phyloP scores from a whole-genome alignment of 1,140 invertebrate species.

The Rhyzopertha dominica region DNA sequence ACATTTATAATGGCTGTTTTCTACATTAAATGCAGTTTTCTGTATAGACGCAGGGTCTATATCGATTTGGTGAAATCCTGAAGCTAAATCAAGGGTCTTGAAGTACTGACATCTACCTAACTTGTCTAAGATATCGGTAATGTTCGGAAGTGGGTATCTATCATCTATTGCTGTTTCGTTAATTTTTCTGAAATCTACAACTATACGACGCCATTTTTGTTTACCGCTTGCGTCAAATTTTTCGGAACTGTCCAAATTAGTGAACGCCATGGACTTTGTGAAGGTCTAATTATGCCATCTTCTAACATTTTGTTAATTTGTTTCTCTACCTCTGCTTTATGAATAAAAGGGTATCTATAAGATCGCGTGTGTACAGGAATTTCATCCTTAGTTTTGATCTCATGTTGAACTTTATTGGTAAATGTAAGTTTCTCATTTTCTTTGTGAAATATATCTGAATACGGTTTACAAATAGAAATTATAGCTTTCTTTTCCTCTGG shows the following conservation, averaged over 20 bases:
- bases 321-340: conserved; percentile 26
- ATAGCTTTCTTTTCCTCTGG: too few species aligned
- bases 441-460: too few species aligned
- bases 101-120: conserved; percentile 46
- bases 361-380: too few species aligned
- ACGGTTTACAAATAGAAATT: too few species aligned
- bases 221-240: conserved; percentile 23
- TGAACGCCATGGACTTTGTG: conserved; percentile 16
- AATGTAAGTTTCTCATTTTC: too few species aligned
- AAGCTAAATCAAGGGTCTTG: conserved; percentile 46
- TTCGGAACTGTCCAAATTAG: conserved; percentile 25
- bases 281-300: conserved; percentile 17
- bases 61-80: conserved; percentile 51
- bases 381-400: too few species aligned
- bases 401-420: too few species aligned
- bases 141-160: conserved; percentile 50
- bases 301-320: conserved; percentile 22
- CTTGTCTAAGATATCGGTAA: conserved; percentile 45
- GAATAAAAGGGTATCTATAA: too few species aligned
- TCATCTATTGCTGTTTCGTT: conserved; percentile 38
- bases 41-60: conserved; percentile 38
- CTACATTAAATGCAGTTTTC: too few species aligned
- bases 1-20: too few species aligned
- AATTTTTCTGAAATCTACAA: conserved; percentile 41
- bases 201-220: conserved; percentile 35